Base-by-base conservation (phyloP, 2,113 vertebrate species). In the Oreamnos americanus region DNA sequence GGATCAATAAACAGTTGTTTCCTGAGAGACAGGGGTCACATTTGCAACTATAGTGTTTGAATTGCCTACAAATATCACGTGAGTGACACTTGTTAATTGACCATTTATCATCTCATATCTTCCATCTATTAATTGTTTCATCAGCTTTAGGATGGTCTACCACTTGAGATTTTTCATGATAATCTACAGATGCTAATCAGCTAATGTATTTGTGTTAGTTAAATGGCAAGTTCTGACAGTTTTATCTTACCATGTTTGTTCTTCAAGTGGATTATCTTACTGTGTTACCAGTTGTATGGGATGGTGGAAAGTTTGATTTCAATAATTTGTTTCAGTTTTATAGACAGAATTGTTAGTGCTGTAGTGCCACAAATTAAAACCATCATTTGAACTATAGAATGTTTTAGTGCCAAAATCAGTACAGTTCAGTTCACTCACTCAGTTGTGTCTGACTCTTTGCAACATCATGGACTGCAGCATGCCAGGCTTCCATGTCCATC, bases 201-300 rank as follows among this genome's bases (percentile, higher is more conserved):
- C 71, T 64, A 58, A 57, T 45, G 25, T 94, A 23, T 89, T 92
- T 36, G 81, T 98, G 57, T 79, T 49, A 87, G 89, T 86, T 89
- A 83, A 91, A 51, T 78, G 13, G 45, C 51, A 51, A 13, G 33
- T 92, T 49, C 86, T 93, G 49, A 93, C 43, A 88, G 19, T 95
- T 90, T 85, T 84, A 88, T 67, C 45, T 85, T 84, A 91, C 60
- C 51, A 67, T 90, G 49, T 88, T 76, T 93, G 30, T 85, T 88
- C 49, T 95, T 93, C 33, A 79, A 21, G 39, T 86, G 47, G 90
- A 28, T 7, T 96, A 88, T 81, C 25, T 90, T 90, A 53, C 19
- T 93, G 26, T 93, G 39, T 89, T 96, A 95, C 28, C 5, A 87
- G 55, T 95, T 33, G 39, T 85, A 39, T 64, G 53, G n/a, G 47